These are phyloP conservation scores for Eulemur rufifrons DNA, from an alignment of 2,113 vertebrate genomes.

Conservation along the genomic window DNA sequence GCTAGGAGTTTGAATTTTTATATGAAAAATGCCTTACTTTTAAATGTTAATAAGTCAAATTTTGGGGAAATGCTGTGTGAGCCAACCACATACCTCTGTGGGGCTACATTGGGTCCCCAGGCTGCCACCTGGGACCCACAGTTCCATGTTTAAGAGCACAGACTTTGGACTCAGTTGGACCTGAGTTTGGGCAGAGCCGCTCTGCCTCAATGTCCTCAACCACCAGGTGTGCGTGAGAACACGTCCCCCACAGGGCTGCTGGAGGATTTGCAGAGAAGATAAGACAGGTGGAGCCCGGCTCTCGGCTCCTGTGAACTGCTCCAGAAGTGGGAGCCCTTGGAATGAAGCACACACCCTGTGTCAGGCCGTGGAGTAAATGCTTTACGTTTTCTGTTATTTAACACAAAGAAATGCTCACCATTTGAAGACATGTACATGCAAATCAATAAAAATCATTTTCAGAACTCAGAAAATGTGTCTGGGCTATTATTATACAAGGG, in stretches of 20 bases:
- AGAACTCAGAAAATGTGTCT: not conserved
- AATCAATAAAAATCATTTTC: not conserved
- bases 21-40: not conserved
- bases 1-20: not conserved
- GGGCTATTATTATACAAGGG: not conserved
- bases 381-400: not conserved
- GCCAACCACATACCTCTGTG: not conserved
- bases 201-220: not conserved
- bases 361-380: not conserved
- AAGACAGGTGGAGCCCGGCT: fast-evolving
- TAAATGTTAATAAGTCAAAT: not conserved
- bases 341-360: fast-evolving
- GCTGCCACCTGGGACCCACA: not conserved
- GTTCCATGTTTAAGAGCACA: not conserved
- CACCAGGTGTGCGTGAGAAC: not conserved
- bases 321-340: not conserved
- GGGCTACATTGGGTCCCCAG: not conserved
- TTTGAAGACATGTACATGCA: not conserved
- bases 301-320: fast-evolving
- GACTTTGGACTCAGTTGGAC: not conserved
- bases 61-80: not conserved
- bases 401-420: not conserved
- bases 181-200: not conserved
- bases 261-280: fast-evolving
- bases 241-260: fast-evolving